Conservation (phyloP, 2,797 vertebrate genomes). For the Morus bassanus region DNA sequence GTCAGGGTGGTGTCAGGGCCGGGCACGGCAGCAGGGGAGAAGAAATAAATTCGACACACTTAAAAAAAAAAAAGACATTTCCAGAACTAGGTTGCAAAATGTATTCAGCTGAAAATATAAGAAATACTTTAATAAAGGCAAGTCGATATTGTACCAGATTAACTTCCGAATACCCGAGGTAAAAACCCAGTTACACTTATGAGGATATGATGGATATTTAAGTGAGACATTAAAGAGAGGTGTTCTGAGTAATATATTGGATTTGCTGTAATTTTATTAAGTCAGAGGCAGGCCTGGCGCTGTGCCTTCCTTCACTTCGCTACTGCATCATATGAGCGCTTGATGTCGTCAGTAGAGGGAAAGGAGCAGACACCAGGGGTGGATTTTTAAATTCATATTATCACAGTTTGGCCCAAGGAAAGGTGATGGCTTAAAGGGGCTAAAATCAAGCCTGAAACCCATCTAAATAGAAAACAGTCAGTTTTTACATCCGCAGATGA, state of each 20-base stretch:
- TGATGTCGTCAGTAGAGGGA: background rate
- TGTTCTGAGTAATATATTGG: slow-evolving; percentile 8
- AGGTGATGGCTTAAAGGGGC: background rate
- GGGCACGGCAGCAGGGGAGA: fast-evolving
- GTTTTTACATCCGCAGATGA: background rate
- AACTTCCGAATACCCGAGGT: slow-evolving; percentile 8
- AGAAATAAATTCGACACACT: background rate
- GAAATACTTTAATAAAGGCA: background rate
- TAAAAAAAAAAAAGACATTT: background rate
- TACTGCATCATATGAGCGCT: background rate
- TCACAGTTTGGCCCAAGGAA: background rate
- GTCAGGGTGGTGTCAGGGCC: fast-evolving
- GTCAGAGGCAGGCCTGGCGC: background rate
- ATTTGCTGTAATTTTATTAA: slow-evolving; percentile 41
- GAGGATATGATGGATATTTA: slow-evolving; percentile 12
- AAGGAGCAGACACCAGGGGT: background rate
- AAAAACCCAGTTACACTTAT: slow-evolving; percentile 34
- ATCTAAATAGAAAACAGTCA: background rate
- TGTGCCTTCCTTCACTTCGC: background rate
- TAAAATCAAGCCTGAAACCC: background rate
- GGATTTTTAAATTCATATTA: background rate
- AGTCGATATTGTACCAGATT: background rate
- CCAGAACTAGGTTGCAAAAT: background rate
- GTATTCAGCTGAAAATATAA: background rate
- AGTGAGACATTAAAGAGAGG: slow-evolving; percentile 20